Evolutionary conservation across 1,140 invertebrate genomes (phyloP), one percentile per base, ranked within the genome.

Genomic region (Drosophila nasuta): DNA sequence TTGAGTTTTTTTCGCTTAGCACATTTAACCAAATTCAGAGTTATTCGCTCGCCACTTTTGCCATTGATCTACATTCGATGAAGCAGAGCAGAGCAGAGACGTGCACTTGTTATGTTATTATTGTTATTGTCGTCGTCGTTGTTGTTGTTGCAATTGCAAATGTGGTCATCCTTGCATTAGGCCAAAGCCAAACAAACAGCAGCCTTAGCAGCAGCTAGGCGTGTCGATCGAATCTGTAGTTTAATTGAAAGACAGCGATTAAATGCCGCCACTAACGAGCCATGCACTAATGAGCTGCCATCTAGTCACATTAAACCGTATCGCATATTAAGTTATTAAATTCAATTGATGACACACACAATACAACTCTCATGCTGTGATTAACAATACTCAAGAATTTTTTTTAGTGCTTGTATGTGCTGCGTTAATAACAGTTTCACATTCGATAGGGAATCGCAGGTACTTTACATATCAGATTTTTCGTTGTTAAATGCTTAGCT

Each of bases 51-150:
- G 59, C 20, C 20, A 25, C 62, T 89, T 88, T 88, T 88, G 85
- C 86, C 85, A 88, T 88, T 88, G 85, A 88, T 88, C 85, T 88
- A 88, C 85, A 88, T 88, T 73, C 51, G 20, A 25, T 25, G 20
- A 25, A 25, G 58, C 46, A 11, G 46, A 20, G 46, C 33, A 25
- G 20, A 41, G 54, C 54, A 57, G 46, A 54, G 70, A 30, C 62
- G 46, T 83, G 81, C 77, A 83, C 81, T 83, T 85, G 81, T 73
- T 82, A 3, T 25, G 20, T 25, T 80, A 51, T 7, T 11, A 0
- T 51, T 51, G 48, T 28, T 35, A 28, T 35, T 45, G 20, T 56
- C 28, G n/a, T 38, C 30, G 49, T 33, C 15, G 15, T 35, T 64
- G 8, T 17, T 33, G 43, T 20, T 67, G 54, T 15, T 33, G 45